Conservation (phyloP, 2,113 vertebrate species). For the Pyxicephalus adspersus region DNA sequence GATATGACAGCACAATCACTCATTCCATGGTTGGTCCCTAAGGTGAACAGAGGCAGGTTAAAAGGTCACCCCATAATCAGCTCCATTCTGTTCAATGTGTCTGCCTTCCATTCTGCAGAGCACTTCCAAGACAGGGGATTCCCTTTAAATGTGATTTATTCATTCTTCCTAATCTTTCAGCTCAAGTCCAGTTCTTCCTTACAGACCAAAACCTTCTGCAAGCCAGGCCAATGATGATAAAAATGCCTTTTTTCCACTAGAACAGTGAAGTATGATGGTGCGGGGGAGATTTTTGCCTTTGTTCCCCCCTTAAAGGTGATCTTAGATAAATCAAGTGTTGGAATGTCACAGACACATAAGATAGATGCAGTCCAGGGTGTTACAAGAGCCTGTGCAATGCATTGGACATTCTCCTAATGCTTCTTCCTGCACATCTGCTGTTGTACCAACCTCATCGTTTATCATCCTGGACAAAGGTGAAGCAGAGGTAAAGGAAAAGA, state of each 20-base stretch:
- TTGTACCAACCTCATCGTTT: neutral
- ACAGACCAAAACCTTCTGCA: neutral
- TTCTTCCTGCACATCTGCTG: slow-evolving; percentile 31
- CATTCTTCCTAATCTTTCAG: neutral
- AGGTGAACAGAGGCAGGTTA: neutral
- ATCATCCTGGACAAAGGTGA: slow-evolving; percentile 29
- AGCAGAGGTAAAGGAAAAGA: neutral
- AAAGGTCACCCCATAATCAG: neutral
- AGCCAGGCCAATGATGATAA: neutral
- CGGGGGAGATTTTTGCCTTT: neutral
- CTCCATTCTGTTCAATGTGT: neutral
- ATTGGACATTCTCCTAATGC: neutral
- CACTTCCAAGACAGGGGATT: neutral
- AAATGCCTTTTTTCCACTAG: neutral
- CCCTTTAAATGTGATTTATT: neutral
- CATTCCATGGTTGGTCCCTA: neutral
- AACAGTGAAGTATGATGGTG: neutral
- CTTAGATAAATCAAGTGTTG: slow-evolving; percentile 16
- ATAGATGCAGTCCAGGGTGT: neutral
- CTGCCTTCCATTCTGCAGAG: neutral
- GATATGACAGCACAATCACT: neutral
- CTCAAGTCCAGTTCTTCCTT: neutral
- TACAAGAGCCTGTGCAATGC: neutral
- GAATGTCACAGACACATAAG: slow-evolving; percentile 5
- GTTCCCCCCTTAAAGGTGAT: neutral